Evolutionary conservation across 2,888 invertebrate species (phyloP).

Genomic region (Tipula lateralis): DNA sequence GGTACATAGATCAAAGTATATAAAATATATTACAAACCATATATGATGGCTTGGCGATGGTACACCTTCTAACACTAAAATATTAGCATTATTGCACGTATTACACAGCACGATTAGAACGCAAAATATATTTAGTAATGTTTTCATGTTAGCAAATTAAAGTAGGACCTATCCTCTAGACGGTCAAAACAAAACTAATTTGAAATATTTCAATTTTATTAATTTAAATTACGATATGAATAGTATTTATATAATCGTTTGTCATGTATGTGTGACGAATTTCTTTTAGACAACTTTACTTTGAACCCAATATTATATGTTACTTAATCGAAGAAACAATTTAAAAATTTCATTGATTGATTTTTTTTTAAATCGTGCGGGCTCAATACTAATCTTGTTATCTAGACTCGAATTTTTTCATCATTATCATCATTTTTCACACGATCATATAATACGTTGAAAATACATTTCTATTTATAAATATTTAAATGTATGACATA

Average conservation of each 20-base stretch:
- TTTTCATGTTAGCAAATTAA: neutral
- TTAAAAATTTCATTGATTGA: too few relatives aligned
- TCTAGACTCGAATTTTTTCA: too few relatives aligned
- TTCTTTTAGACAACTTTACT: neutral
- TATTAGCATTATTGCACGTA: conserved; percentile 30
- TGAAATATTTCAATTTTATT: neutral
- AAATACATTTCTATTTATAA: too few relatives aligned
- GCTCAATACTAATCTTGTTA: too few relatives aligned
- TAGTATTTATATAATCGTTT: neutral
- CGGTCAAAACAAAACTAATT: neutral
- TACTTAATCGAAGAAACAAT: too few relatives aligned
- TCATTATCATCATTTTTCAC: too few relatives aligned
- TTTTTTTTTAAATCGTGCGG: too few relatives aligned
- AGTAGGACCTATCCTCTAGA: neutral
- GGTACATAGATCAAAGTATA: neutral
- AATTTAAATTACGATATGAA: neutral
- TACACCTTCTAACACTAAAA: conserved; percentile 31
- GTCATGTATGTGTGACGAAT: neutral
- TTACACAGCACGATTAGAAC: neutral
- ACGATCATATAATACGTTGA: too few relatives aligned
- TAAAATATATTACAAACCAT: neutral
- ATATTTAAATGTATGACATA: too few relatives aligned
- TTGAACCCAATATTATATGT: too few relatives aligned
- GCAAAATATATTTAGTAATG: neutral
- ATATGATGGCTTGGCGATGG: conserved; percentile 33